Percentiles rank a stretch among this genome's conserved stretches.
Conservation (phyloP, 1,140 invertebrate genomes). For the Copidosoma floridanum region DNA sequence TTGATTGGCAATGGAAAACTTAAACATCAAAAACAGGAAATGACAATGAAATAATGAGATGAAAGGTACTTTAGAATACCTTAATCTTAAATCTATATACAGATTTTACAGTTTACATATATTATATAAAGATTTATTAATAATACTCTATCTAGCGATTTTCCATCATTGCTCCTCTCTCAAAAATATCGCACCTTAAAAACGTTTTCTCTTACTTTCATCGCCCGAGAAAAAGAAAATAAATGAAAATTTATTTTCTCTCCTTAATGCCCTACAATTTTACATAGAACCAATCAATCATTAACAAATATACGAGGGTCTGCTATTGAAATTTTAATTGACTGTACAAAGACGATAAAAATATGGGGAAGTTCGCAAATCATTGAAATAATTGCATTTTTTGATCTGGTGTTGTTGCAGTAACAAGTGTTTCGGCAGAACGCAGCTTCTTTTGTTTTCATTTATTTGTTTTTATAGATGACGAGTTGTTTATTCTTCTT, state of each 20-base stretch:
- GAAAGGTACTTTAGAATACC: background rate
- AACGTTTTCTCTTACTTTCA: background rate
- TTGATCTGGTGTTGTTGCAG: no score
- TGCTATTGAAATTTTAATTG: no score
- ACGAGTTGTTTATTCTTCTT: no score
- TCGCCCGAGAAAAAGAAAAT: background rate
- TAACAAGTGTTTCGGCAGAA: background rate
- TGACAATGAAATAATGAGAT: constrained; percentile 16
- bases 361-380: no score
- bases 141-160: constrained; percentile 18
- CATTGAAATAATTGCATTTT: no score
- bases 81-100: background rate
- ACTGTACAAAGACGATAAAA: no score
- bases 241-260: no score
- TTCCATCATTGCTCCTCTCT: constrained; percentile 25
- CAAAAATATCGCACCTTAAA: background rate
- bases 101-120: background rate
- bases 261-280: no score
- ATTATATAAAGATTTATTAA: background rate
- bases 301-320: no score
- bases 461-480: constrained; percentile 11
- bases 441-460: background rate
- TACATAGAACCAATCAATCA: no score
- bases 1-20: background rate
- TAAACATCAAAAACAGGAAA: constrained; percentile 4